Base-by-base conservation (phyloP, 2,888 invertebrate species). In the Nycteola revayana region DNA sequence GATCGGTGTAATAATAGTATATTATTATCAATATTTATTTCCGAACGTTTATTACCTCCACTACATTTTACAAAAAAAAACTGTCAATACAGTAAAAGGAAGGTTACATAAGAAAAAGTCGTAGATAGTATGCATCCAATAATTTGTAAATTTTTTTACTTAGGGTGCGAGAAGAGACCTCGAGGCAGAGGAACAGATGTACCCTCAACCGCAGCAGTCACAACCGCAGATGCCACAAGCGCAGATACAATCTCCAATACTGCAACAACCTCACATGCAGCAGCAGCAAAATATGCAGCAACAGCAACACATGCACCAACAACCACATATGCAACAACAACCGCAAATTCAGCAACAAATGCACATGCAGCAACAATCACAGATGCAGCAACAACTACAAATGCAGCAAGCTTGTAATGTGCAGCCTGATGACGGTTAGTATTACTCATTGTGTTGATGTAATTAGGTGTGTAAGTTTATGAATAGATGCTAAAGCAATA, bases 351-450 rank as follows among this genome's bases (percentile, higher is more conserved):
- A 18, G 6, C 18, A 18, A 6, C 18, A 18, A 18, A 18, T 18
- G 18, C 18, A 18, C 4, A 5, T 18, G 3, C 21, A 21, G 21
- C 7, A 2, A 21, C 21, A 21, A 21, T 7, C 7, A 21, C 21
- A 21, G n/a, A 21, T 21, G 7, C 21, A 21, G 21, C 4, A 3
- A 21, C 21, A 3, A 21, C 21, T 2, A 7, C 21, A 21, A n/a
- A 3, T 21, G 21, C 21, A 21, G 7, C 39, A 39, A 1, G 36
- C 52, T 20, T 56, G 43, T 9, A 50, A 58, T 3, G 47, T 80
- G 4, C 78, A 79, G 25, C 74, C 75, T 0, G 84, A 84, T 9
- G 75, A 77, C 26, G 75, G 75, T 75, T 59, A 48, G 41, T 8
- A 11, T 1, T 7, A 23, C 7, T 5, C 18, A 6, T n/a, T n/a